phyloP scores from a whole-genome alignment of 2,888 invertebrate genomes.

The Euzophera pinguis region DNA sequence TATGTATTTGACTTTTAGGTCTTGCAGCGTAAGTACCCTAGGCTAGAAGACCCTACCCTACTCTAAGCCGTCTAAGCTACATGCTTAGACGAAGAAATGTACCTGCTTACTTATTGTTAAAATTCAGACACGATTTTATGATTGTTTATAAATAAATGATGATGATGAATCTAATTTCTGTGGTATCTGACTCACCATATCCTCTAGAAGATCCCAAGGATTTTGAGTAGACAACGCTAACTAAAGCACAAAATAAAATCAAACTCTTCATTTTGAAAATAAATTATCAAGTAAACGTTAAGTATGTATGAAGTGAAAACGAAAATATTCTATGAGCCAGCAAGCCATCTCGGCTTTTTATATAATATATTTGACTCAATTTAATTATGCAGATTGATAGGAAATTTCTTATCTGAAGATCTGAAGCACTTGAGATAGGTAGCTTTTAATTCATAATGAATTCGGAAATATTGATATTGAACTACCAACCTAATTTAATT shows the following conservation, averaged over 20 bases:
- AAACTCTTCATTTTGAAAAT: slow-evolving; percentile 42
- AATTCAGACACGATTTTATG: too few species aligned
- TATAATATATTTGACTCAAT: background rate
- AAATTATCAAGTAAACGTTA: background rate
- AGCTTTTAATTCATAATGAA: background rate
- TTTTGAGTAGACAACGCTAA: slow-evolving; percentile 44
- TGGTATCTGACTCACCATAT: slow-evolving; percentile 30
- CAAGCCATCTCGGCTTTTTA: background rate
- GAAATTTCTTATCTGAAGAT: background rate
- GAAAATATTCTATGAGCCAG: background rate
- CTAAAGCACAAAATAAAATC: slow-evolving; percentile 34
- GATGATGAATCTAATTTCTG: too few species aligned
- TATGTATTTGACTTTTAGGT: too few species aligned
- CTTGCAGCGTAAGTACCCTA: too few species aligned
- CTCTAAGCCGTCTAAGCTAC: too few species aligned
- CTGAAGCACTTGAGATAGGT: background rate
- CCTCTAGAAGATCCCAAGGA: slow-evolving; percentile 32
- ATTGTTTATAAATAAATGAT: too few species aligned
- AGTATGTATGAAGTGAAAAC: background rate
- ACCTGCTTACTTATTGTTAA: too few species aligned
- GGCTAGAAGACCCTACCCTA: too few species aligned
- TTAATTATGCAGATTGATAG: background rate
- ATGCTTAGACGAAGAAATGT: too few species aligned
- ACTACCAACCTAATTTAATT: background rate
- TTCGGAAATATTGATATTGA: background rate